Evolutionary conservation across 2,797 vertebrate species (phyloP).

Genomic region (Carduelis carduelis): DNA sequence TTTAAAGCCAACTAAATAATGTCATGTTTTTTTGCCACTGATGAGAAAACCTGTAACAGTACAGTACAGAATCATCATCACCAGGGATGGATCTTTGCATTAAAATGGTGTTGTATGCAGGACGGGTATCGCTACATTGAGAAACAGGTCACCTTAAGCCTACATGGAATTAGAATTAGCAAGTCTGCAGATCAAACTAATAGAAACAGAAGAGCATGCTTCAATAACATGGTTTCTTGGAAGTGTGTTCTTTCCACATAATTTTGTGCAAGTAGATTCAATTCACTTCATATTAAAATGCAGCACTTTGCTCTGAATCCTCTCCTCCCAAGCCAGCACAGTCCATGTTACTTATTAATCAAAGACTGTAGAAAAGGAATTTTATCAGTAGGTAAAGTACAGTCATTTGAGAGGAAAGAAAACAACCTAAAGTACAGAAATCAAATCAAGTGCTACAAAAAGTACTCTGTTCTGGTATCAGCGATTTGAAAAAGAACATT

Average conservation of each 20-base stretch:
- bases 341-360: constrained; percentile 51
- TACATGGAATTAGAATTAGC: not conserved
- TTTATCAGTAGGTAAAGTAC: constrained; percentile 48
- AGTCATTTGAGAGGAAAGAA: constrained; percentile 17
- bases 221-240: not conserved
- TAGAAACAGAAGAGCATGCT: not conserved
- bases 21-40: not conserved
- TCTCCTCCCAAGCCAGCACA: not conserved
- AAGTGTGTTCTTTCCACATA: not conserved
- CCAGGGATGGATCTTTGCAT: not conserved
- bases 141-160: not conserved
- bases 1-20: not conserved
- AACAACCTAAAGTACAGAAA: constrained; percentile 40
- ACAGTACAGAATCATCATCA: not conserved
- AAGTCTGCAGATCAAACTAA: not conserved
- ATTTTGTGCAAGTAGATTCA: constrained; percentile 22
- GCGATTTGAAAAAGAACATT: not conserved
- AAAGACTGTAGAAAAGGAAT: constrained; percentile 30
- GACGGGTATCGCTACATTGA: not conserved
- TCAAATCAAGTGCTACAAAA: constrained; percentile 18
- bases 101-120: not conserved
- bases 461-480: constrained; percentile 31
- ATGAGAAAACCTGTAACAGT: not conserved
- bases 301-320: not conserved
- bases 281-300: not conserved